phyloP scores from a whole-genome alignment of 2,797 vertebrate species.

The Phalloptychus januarius region DNA sequence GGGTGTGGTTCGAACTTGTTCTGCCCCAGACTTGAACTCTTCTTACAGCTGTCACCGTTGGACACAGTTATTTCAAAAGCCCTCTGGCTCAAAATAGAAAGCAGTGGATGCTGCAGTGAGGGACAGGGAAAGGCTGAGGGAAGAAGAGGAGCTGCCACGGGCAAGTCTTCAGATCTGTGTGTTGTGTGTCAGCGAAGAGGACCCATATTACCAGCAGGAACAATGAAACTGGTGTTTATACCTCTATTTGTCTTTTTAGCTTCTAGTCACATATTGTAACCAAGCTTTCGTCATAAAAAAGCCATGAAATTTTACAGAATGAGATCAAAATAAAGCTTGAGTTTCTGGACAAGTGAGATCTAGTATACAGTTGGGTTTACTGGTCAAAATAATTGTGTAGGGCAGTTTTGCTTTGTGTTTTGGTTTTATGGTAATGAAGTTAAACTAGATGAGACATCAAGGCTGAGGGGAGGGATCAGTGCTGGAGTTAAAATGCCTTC shows the following conservation, averaged over 20 bases:
- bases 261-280: background rate
- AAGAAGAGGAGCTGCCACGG: constrained; percentile 2
- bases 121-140: constrained; percentile 4
- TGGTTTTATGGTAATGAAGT: background rate
- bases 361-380: background rate
- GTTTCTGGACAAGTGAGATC: background rate
- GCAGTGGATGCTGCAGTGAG: constrained; percentile 4
- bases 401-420: background rate
- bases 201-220: background rate
- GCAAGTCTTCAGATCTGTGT: constrained; percentile 3
- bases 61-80: constrained; percentile 53
- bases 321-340: background rate
- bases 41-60: constrained; percentile 69
- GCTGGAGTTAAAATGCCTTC: background rate
- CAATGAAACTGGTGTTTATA: background rate
- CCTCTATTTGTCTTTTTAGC: constrained; percentile 2
- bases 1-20: constrained; percentile 59
- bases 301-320: background rate
- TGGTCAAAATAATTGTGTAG: background rate
- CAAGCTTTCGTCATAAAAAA: background rate
- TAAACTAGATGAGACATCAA: background rate
- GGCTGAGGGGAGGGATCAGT: background rate
- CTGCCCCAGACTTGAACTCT: constrained; percentile 77
- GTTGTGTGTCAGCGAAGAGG: constrained; percentile 1
- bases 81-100: constrained; percentile 31